Evolutionary conservation across 2,888 invertebrate species (phyloP).

Genomic region (Auanema sp.): DNA sequence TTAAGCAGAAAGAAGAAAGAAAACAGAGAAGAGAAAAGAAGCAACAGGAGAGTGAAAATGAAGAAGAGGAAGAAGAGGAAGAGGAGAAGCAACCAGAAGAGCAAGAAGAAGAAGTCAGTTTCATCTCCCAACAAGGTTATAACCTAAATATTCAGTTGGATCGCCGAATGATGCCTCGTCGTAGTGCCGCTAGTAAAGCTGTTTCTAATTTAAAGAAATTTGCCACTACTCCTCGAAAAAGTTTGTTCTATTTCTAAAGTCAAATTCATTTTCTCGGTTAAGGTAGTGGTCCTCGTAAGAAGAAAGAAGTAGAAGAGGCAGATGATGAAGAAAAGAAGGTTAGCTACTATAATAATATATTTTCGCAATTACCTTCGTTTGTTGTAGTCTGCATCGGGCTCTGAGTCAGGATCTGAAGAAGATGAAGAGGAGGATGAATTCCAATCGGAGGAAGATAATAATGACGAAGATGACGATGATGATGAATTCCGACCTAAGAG

Average conservation of each 20-base stretch:
- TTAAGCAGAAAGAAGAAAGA: constrained; percentile 68
- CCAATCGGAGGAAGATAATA: constrained; percentile 66
- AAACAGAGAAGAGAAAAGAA: constrained; percentile 40
- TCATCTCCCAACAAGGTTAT: constrained; percentile 2
- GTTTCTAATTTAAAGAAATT: constrained; percentile 38
- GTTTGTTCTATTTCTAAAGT: background rate
- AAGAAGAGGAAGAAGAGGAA: constrained; percentile 22
- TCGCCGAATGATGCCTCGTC: constrained; percentile 53
- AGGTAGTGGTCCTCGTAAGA: constrained; percentile 8
- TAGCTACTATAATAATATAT: background rate
- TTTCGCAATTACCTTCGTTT: background rate
- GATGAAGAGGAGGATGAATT: constrained; percentile 63
- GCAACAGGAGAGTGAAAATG: constrained; percentile 39
- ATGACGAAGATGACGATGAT: constrained; percentile 73
- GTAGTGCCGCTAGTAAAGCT: constrained; percentile 48
- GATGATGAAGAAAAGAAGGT: constrained; percentile 23
- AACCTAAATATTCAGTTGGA: constrained; percentile 33
- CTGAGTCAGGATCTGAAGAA: constrained; percentile 24
- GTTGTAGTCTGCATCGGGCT: background rate
- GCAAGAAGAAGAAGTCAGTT: constrained; percentile 17
- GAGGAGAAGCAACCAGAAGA: constrained; percentile 30
- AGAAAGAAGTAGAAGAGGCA: constrained; percentile 60
- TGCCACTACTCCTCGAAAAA: constrained; percentile 16
- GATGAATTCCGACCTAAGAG: constrained; percentile 45
- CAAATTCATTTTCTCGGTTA: background rate